phyloP scores from a whole-genome alignment of 2,888 invertebrate species.

The Scotopteryx bipunctaria region DNA sequence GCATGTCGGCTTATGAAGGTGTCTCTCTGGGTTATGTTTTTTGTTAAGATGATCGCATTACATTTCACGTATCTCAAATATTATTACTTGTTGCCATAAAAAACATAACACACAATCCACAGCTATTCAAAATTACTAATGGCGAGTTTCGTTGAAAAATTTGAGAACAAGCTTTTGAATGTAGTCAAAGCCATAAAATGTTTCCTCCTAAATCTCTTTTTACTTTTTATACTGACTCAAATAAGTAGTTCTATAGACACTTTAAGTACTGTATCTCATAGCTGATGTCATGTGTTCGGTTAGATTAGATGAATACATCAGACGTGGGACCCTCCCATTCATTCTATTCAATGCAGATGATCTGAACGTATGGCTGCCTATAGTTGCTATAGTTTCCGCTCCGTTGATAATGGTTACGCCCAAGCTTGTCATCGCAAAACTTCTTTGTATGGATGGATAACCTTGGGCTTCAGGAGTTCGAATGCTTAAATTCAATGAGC shows the following conservation, averaged over 20 bases:
- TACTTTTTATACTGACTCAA: too few relatives aligned
- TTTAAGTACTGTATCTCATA: not conserved
- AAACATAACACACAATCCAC: not conserved
- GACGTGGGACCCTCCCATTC: slow-evolving; percentile 30
- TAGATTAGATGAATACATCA: slow-evolving; percentile 29
- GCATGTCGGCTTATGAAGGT: slow-evolving; percentile 13
- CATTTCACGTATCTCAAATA: slow-evolving; percentile 22
- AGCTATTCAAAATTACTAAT: slow-evolving; percentile 5
- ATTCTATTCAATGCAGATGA: slow-evolving; percentile 37
- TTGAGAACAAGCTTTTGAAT: not conserved
- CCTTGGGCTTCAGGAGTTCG: not conserved
- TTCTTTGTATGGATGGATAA: slow-evolving; percentile 1
- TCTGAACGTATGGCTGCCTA: slow-evolving; percentile 26
- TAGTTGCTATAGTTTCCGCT: slow-evolving; percentile 38
- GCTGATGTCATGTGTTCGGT: slow-evolving; percentile 20
- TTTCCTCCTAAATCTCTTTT: too few relatives aligned
- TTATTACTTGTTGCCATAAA: slow-evolving; percentile 10
- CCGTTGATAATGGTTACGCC: slow-evolving; percentile 28
- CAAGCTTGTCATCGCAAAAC: slow-evolving; percentile 25
- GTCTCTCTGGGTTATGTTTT: slow-evolving; percentile 32
- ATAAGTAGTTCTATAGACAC: not conserved
- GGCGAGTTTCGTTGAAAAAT: not conserved
- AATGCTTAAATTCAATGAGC: not conserved
- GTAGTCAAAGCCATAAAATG: too few relatives aligned
- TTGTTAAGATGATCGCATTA: slow-evolving; percentile 27